Conservation (phyloP, 2,888 invertebrate genomes). For the Entomobrya proxima region DNA sequence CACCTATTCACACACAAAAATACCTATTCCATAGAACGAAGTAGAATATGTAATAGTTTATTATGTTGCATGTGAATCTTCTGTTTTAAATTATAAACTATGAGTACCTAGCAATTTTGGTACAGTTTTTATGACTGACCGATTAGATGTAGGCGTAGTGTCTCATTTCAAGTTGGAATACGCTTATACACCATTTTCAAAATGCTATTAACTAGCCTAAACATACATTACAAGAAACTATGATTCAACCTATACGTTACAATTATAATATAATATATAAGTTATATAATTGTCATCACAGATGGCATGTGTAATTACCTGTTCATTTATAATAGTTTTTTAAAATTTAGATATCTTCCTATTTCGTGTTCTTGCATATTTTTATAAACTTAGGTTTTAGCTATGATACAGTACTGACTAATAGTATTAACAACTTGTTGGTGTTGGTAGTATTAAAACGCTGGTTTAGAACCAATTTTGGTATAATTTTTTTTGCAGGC, state of each 20-base stretch:
- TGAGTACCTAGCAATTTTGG: too few relatives aligned
- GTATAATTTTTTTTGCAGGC: too few relatives aligned
- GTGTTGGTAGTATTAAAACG: conserved; percentile 14
- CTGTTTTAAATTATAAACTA: too few relatives aligned
- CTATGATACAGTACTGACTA: background rate
- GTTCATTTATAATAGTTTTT: background rate
- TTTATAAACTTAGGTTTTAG: background rate
- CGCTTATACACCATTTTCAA: background rate
- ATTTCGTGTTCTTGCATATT: background rate
- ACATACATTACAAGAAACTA: background rate
- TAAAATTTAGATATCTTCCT: background rate
- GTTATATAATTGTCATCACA: conserved; percentile 46
- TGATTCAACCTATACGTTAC: background rate
- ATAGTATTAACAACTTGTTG: conserved; percentile 4
- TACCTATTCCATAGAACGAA: too few relatives aligned
- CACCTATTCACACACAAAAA: too few relatives aligned
- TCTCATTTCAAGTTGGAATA: background rate
- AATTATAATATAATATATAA: background rate
- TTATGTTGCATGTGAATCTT: too few relatives aligned
- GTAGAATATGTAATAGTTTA: too few relatives aligned
- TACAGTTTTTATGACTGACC: conserved; percentile 26
- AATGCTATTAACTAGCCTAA: background rate
- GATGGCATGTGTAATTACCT: conserved; percentile 14
- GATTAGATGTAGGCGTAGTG: background rate
- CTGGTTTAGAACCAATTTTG: too few relatives aligned